Base-by-base conservation (phyloP, 1,140 invertebrate species). In the Plectrocnemia conspersa region DNA sequence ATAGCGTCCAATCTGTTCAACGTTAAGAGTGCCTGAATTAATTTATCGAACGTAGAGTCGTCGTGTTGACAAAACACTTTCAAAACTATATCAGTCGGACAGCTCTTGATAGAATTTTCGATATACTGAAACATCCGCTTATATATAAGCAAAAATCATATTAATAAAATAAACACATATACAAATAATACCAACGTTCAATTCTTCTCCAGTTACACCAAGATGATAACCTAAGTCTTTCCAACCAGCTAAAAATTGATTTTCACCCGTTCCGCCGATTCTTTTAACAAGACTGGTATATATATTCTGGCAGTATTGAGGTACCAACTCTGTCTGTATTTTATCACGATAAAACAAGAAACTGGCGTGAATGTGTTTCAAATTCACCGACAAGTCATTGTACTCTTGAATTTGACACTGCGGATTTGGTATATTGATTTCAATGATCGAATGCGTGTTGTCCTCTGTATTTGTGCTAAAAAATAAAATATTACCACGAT, bases 121-220 rank as follows among this genome's bases (percentile, higher is more conserved):
- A 76, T 76, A 50, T 74, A 76, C 74, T 76, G 65, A 59, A 73
- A 67, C 24, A 22, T n/a, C n/a, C n/a, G n/a, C n/a, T n/a, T n/a
- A n/a, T n/a, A n/a, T n/a, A n/a, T n/a, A n/a, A n/a, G n/a, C n/a
- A n/a, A n/a, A n/a, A n/a, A n/a, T n/a, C n/a, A n/a, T n/a, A n/a
- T n/a, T n/a, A n/a, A n/a, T n/a, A n/a, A n/a, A n/a, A n/a, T 7
- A 29, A 29, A 29, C n/a, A 29, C 6, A 29, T 6, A 38, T 24
- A 54, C 21, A 21, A 49, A 44, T 42, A 7, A 27, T 52, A 61
- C 44, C 21, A 10, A 61, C 58, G 13, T 48, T 53, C 18, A 61
- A 53, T 45, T 57, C 46, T 23, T 54, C 54, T n/a, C 32, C 18
- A 32, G 35, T 27, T 3, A 59, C 10, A 36, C 52, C 59, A n/a